Base-by-base conservation (phyloP, 2,888 invertebrate species). In the Ophion ventricosus region DNA sequence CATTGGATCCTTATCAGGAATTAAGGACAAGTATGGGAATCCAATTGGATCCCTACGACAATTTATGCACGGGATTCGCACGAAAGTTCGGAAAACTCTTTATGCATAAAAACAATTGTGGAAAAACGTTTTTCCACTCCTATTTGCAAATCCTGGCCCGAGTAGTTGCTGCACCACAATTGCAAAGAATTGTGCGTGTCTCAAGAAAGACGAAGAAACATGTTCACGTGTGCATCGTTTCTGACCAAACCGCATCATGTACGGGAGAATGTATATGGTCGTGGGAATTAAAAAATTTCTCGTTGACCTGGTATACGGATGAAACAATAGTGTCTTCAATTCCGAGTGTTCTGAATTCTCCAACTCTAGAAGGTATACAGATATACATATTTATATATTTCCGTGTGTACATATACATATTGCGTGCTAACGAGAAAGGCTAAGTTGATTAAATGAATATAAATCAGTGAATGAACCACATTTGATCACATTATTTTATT, bases 201-300 rank as follows among this genome's bases (percentile, higher is more conserved):
- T 72, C 1, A 3, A 23, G 20, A 57, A 57, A 23, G 14, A 4
- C 14, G 57, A 23, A 57, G 23, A 17, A 35, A 20, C 17, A 35
- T 59, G 23, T 23, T 72, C 23, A 4, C 35, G 40, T 72, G 25
- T 23, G 23, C 17, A 40, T 40, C 14, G 23, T 40, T 20, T 72
- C 72, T 59, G 72, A 72, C 40, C 72, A 59, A 72, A 57, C 35
- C 25, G 23, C 40, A 72, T 40, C 4, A 40, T 70, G 20, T 40
- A 40, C 57, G 29, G 43, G 23, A 54, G 43, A 61, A 61, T 26
- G 64, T 35, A 11, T 73, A 80, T 61, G 63, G 72, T 77, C 69
- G 69, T 80, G 83, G 69, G 83, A 84, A 84, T 40, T 29, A 77
- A 79, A 72, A 73, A 75, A 73, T 64, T 74, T 76, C 59, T 56